phyloP scores from a whole-genome alignment of 2,888 invertebrate genomes.

The Drosophila hawaiiensis region DNA sequence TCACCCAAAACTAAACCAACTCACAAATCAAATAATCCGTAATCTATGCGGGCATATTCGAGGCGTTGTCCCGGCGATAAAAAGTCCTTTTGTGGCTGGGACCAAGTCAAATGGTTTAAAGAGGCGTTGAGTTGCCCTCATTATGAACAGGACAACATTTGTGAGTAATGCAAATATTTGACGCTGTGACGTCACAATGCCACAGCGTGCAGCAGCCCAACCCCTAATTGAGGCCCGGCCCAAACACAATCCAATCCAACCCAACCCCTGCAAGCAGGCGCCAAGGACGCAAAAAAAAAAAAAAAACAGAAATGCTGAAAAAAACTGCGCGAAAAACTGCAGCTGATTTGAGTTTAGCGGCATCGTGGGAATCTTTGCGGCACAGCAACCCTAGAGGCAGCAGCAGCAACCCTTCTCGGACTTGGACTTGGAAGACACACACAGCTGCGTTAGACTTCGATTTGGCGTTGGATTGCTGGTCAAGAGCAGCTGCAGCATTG shows the following conservation, averaged over 20 bases:
- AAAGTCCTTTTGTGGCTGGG: constrained; percentile 61
- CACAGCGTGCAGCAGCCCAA: constrained; percentile 67
- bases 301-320: constrained; percentile 62
- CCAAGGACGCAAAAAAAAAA: constrained; percentile 56
- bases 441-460: constrained; percentile 49
- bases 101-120: constrained; percentile 62
- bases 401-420: constrained; percentile 67
- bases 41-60: constrained; percentile 41
- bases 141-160: constrained; percentile 31
- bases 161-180: constrained; percentile 65
- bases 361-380: constrained; percentile 68
- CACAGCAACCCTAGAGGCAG: constrained; percentile 60
- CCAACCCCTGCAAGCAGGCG: constrained; percentile 45
- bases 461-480: constrained; percentile 37
- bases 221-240: constrained; percentile 8
- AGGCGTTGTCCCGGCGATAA: constrained; percentile 64
- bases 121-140: constrained; percentile 72
- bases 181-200: constrained; percentile 77
- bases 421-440: constrained; percentile 33
- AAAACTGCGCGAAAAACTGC: constrained; percentile 79
- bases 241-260: constrained; percentile 52
- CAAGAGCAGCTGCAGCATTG: constrained; percentile 47
- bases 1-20: constrained; percentile 4
- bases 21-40: not conserved
- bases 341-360: constrained; percentile 62